These are phyloP conservation scores for Prenolepis imparis DNA, from an alignment of 2,888 invertebrate genomes.

Conservation along the genomic window DNA sequence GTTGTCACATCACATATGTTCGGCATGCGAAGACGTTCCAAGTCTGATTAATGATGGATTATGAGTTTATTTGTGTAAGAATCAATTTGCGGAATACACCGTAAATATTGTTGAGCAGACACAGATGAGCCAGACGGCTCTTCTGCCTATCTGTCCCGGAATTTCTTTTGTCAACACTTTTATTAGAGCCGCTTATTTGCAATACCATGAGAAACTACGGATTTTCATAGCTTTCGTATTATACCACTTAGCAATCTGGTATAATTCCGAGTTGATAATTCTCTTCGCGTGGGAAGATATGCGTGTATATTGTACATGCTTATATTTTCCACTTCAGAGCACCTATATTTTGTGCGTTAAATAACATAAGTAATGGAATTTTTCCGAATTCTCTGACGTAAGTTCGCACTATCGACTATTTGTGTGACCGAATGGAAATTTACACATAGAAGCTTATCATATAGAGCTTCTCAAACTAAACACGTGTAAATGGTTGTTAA, in stretches of 20 bases:
- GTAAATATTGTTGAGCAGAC: slow-evolving; percentile 1
- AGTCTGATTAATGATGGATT: slow-evolving; percentile 3
- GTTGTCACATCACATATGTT: not conserved
- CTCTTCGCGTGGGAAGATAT: not conserved
- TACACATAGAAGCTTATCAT: not conserved
- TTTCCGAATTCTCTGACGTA: not conserved
- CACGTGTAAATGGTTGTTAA: not conserved
- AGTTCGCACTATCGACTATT: not conserved
- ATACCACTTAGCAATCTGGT: slow-evolving; percentile 15
- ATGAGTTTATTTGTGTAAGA: not conserved
- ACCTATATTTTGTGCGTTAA: not conserved
- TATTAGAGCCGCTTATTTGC: slow-evolving; percentile 20
- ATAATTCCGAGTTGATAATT: slow-evolving; percentile 15
- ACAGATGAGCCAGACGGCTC: not conserved
- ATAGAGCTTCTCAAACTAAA: slow-evolving; percentile 1
- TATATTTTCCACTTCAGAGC: not conserved
- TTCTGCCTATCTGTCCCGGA: not conserved
- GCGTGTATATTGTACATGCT: not conserved
- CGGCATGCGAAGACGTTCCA: not conserved
- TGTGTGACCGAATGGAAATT: not conserved
- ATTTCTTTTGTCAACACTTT: slow-evolving; percentile 26
- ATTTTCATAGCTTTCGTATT: slow-evolving; percentile 5
- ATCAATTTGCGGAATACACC: not conserved
- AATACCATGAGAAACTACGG: not conserved
- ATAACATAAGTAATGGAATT: slow-evolving; percentile 9